Evolutionary conservation across 2,888 invertebrate genomes (phyloP).

Genomic region (Epinotia nisella): DNA sequence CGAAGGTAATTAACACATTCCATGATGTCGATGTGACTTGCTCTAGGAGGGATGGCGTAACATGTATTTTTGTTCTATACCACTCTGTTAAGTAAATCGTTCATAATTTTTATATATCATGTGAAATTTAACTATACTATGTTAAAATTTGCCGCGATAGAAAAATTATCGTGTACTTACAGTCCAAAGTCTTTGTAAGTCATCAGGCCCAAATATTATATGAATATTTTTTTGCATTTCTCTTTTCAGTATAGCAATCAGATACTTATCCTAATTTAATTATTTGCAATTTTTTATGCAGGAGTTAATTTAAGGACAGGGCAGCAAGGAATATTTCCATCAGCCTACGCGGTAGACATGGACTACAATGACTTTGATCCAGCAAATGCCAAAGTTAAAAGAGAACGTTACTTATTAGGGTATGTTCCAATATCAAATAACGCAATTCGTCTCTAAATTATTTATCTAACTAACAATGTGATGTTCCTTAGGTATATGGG

Average conservation of each 20-base stretch:
- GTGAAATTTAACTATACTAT: no score
- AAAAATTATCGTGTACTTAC: no score
- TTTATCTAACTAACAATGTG: not conserved
- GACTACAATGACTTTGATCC: slow-evolving; percentile 98
- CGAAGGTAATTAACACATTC: slow-evolving; percentile 87
- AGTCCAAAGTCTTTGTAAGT: not conserved
- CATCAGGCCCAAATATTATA: not conserved
- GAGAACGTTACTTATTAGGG: slow-evolving; percentile 94
- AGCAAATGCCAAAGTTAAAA: slow-evolving; percentile 91
- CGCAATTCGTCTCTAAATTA: not conserved
- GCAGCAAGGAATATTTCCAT: slow-evolving; percentile 97
- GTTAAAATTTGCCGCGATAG: no score
- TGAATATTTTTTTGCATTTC: not conserved
- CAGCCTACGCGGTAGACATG: slow-evolving; percentile 98
- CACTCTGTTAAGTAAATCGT: not conserved
- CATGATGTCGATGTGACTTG: not conserved
- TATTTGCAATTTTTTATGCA: slow-evolving; percentile 64
- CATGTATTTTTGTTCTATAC: not conserved
- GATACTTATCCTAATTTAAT: not conserved
- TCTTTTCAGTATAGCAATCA: not conserved
- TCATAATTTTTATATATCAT: not conserved
- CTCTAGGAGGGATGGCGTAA: no score
- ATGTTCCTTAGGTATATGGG: slow-evolving; percentile 89
- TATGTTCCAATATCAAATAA: slow-evolving; percentile 52
- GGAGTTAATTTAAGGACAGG: slow-evolving; percentile 97